Percentiles rank a stretch among this genome's conserved stretches.
phyloP scores from a whole-genome alignment of 1,140 invertebrate species.

The Drosophila nannoptera region DNA sequence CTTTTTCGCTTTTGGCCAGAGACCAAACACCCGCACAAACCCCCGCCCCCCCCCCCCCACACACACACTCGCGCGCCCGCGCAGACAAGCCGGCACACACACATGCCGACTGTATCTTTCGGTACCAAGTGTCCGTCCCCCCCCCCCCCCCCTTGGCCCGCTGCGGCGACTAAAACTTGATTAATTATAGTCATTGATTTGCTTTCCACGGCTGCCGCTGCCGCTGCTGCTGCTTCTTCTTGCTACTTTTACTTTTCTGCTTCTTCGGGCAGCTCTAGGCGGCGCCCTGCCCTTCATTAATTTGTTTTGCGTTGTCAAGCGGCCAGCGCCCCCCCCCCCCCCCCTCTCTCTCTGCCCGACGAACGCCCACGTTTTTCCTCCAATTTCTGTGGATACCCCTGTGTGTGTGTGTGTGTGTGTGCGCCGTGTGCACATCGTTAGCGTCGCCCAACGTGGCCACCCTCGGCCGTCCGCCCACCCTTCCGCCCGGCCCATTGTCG shows the following conservation, averaged over 20 bases:
- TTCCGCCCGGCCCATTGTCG: slow-evolving; percentile 37
- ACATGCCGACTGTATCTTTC: slow-evolving; percentile 32
- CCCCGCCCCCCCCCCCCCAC: neutral
- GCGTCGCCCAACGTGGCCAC: slow-evolving; percentile 7
- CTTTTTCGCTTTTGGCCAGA: slow-evolving; percentile 52
- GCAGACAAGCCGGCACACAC: slow-evolving; percentile 17
- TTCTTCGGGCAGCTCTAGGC: slow-evolving; percentile 1
- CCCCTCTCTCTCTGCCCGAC: neutral
- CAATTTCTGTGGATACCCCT: neutral
- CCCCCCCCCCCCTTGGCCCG: neutral
- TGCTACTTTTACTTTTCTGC: slow-evolving; percentile 4
- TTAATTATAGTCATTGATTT: slow-evolving; percentile 77
- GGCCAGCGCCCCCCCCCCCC: too few species aligned
- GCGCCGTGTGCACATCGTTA: slow-evolving; percentile 30
- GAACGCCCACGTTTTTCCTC: neutral
- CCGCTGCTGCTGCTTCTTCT: neutral
- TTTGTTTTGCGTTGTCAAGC: slow-evolving; percentile 55
- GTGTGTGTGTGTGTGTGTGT: neutral
- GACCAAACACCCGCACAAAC: neutral
- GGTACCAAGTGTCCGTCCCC: neutral
- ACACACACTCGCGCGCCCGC: neutral
- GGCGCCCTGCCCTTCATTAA: slow-evolving; percentile 57
- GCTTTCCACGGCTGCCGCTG: slow-evolving; percentile 66
- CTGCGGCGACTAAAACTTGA: slow-evolving; percentile 63
- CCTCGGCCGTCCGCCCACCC: neutral